Percentiles rank a stretch among this genome's conserved stretches.
phyloP scores from a whole-genome alignment of 2,113 vertebrate species.

The Ageneiosus marmoratus region DNA sequence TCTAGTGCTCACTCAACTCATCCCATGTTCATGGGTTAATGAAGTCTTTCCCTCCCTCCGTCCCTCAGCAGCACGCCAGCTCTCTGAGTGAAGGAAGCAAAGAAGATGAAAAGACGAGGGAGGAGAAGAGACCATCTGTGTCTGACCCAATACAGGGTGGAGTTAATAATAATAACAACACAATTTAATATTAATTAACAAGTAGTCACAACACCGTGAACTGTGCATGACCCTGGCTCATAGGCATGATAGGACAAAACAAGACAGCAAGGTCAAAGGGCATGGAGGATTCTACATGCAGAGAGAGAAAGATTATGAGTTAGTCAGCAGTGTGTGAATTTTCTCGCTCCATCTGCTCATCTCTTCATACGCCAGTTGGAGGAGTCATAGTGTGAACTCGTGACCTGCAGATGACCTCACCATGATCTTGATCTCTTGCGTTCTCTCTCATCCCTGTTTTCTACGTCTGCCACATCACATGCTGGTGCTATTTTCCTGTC shows the following conservation, averaged over 20 bases:
- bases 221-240: background rate
- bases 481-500: too few species aligned
- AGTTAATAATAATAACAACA: conserved; percentile 1
- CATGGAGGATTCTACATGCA: background rate
- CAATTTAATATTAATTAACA: background rate
- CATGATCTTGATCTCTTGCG: conserved; percentile 76
- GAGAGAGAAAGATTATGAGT: conserved; percentile 24
- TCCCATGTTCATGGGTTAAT: conserved; percentile 46
- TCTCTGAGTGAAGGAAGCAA: conserved; percentile 47
- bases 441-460: background rate
- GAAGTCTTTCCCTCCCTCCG: conserved; percentile 42
- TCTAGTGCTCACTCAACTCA: conserved; percentile 44
- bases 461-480: background rate
- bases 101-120: conserved; percentile 54
- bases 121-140: conserved; percentile 1
- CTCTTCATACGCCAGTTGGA: background rate
- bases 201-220: background rate
- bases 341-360: conserved; percentile 14
- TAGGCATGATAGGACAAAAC: background rate
- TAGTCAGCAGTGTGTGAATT: background rate
- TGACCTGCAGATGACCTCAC: conserved; percentile 87
- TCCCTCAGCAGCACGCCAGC: conserved; percentile 8
- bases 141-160: background rate
- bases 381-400: conserved; percentile 30
- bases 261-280: conserved; percentile 49